phyloP scores from a whole-genome alignment of 2,888 invertebrate species.

The Lithophane socia region DNA sequence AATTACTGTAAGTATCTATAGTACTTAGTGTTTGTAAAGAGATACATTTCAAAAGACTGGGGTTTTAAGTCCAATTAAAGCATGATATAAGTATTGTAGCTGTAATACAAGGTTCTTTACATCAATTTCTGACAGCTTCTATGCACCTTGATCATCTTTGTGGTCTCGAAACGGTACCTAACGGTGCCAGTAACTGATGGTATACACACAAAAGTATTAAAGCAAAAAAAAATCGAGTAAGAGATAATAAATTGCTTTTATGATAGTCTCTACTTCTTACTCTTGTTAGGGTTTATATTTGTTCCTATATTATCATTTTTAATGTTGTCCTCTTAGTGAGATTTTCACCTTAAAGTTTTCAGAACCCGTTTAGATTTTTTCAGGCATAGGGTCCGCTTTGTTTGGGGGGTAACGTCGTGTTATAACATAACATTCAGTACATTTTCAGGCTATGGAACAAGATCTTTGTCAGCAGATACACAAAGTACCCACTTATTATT shows the following conservation, averaged over 20 bases:
- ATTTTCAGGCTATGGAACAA: slow-evolving; percentile 20
- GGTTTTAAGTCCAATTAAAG: background rate
- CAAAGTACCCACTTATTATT: slow-evolving; percentile 48
- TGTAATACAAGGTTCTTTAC: background rate
- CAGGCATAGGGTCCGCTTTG: background rate
- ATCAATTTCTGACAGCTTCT: background rate
- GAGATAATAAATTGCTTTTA: background rate
- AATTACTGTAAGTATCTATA: slow-evolving; percentile 2
- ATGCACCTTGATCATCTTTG: background rate
- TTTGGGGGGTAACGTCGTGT: background rate
- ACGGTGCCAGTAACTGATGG: background rate
- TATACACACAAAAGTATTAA: background rate
- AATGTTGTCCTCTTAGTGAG: background rate
- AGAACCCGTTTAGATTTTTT: background rate
- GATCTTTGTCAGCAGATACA: slow-evolving; percentile 37
- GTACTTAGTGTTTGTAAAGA: slow-evolving; percentile 10
- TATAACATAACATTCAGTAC: background rate
- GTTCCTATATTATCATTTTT: background rate
- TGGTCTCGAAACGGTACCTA: background rate
- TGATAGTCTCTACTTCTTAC: background rate
- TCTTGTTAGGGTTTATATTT: background rate
- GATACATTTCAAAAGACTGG: background rate
- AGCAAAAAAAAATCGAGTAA: background rate
- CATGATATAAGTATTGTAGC: background rate
- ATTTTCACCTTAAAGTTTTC: background rate